Conservation (phyloP, 2,113 vertebrate species). For the Sakesphorus luctuosus region DNA sequence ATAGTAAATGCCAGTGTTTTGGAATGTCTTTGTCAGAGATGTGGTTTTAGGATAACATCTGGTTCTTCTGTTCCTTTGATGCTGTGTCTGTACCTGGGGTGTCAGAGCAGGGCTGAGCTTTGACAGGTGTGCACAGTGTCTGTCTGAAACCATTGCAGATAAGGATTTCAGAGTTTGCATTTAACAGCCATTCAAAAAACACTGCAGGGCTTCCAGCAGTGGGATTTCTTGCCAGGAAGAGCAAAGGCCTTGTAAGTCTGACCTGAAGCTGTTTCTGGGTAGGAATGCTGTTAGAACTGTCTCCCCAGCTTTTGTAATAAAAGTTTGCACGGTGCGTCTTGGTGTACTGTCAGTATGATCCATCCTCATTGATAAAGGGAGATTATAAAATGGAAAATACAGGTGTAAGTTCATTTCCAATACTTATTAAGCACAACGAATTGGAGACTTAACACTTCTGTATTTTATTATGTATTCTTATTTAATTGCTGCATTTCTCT, state of each 20-base stretch:
- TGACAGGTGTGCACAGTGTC: not conserved
- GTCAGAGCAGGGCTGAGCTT: not conserved
- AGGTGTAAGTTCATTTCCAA: not conserved
- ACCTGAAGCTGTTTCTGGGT: not conserved
- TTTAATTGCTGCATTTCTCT: not conserved
- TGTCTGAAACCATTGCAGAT: not conserved
- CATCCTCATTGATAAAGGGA: not conserved
- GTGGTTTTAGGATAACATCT: not conserved
- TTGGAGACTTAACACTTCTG: not conserved
- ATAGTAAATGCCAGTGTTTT: not conserved
- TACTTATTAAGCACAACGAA: not conserved
- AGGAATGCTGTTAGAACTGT: not conserved
- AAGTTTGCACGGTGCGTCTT: not conserved
- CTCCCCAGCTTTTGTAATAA: not conserved
- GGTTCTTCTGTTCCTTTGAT: not conserved
- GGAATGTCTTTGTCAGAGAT: not conserved
- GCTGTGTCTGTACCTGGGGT: not conserved
- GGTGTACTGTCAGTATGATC: not conserved
- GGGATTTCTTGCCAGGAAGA: not conserved
- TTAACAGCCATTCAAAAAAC: not conserved
- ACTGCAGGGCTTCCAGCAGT: not conserved
- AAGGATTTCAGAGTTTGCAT: not conserved
- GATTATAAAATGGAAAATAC: not conserved
- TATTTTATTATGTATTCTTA: not conserved
- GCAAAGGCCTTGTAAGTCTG: rapidly evolving